These are phyloP conservation scores for Vollenhovia emeryi DNA, from an alignment of 1,140 invertebrate genomes.

Conservation along the genomic window DNA sequence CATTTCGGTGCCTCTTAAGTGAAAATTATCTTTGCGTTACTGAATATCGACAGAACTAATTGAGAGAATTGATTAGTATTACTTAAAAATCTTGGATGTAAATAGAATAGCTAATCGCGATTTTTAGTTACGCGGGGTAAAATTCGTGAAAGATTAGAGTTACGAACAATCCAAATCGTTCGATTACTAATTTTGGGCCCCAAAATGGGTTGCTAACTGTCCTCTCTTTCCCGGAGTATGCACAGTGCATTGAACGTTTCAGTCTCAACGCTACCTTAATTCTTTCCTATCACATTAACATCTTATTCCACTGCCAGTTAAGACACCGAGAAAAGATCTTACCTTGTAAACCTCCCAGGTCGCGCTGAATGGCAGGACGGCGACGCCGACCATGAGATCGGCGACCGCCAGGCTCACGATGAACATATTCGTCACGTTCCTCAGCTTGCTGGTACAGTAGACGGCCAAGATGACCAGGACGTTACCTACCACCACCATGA, in stretches of 20 bases:
- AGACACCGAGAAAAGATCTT: neutral
- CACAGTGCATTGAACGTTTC: neutral
- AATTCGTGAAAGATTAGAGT: too few species aligned
- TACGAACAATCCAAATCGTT: too few species aligned
- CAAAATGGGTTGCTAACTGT: too few species aligned
- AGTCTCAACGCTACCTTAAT: neutral
- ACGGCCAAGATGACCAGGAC: conserved; percentile 96
- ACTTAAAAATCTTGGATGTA: too few species aligned
- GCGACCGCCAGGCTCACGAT: conserved; percentile 97
- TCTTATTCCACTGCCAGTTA: neutral
- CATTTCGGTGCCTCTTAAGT: too few species aligned
- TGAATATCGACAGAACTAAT: too few species aligned
- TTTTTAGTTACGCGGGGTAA: too few species aligned
- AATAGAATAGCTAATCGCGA: too few species aligned
- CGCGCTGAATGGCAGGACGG: conserved; percentile 96
- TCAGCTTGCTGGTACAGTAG: conserved; percentile 93
- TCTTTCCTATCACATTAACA: neutral
- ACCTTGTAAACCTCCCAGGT: conserved; percentile 95
- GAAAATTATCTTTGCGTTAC: too few species aligned
- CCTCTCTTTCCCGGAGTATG: too few species aligned
- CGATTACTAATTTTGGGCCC: too few species aligned
- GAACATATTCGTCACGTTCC: conserved; percentile 97
- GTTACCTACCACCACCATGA: conserved; percentile 95
- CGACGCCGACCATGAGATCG: conserved; percentile 95
- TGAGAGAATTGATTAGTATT: too few species aligned